Evolutionary conservation across 2,113 vertebrate species (phyloP).

Genomic region (Phylloscopus trochilus): DNA sequence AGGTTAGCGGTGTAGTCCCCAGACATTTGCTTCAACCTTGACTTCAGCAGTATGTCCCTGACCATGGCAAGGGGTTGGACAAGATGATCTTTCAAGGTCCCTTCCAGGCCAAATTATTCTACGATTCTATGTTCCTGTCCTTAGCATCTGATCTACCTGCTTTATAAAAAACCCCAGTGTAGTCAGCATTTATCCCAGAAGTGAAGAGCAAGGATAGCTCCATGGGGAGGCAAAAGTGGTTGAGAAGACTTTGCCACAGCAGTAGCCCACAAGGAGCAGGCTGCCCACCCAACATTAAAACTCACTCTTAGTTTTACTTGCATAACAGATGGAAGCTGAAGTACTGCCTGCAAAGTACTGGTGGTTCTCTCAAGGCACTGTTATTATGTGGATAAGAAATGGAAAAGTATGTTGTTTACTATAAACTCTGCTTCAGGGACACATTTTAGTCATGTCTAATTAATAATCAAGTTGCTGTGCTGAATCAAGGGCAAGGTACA

Average conservation of each 20-base stretch:
- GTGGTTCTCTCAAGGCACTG: not conserved
- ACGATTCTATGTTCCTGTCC: not conserved
- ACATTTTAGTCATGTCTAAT: not conserved
- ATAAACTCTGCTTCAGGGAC: not conserved
- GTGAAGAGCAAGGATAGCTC: not conserved
- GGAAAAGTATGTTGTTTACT: conserved; percentile 1
- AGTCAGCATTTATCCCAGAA: not conserved
- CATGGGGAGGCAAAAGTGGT: not conserved
- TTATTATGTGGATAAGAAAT: not conserved
- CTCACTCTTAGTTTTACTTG: not conserved
- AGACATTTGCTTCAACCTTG: not conserved
- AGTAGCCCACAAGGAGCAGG: not conserved
- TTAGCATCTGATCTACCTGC: not conserved
- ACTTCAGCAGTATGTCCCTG: not conserved
- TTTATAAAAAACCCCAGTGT: not conserved
- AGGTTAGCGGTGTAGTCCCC: not conserved
- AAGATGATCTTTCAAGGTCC: not conserved
- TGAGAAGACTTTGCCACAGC: not conserved
- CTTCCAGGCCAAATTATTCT: not conserved
- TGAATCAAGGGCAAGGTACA: not conserved
- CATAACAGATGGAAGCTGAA: not conserved
- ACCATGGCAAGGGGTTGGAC: not conserved
- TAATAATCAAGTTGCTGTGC: not conserved
- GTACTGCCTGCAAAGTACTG: not conserved
- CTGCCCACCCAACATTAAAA: not conserved